phyloP scores from a whole-genome alignment of 2,888 invertebrate genomes.

The Leucania comma region DNA sequence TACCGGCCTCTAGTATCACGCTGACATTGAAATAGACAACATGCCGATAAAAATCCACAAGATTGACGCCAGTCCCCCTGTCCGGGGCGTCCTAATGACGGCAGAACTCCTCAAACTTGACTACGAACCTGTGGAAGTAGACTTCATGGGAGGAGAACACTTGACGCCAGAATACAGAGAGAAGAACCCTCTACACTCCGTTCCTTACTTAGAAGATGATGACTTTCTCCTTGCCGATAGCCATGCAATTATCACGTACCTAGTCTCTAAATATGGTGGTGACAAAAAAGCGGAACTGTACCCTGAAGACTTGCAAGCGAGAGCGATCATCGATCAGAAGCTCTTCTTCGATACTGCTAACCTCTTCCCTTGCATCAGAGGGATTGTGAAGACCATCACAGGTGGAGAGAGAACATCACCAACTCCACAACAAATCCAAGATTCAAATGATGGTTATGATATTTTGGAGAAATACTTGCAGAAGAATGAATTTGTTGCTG shows the following conservation, averaged over 20 bases:
- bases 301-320: constrained; percentile 67
- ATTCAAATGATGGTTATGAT: constrained; percentile 68
- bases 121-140: constrained; percentile 64
- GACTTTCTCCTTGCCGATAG: constrained; percentile 73
- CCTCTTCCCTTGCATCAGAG: constrained; percentile 62
- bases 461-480: constrained; percentile 73
- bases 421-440: constrained; percentile 52
- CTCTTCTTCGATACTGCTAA: constrained; percentile 70
- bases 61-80: constrained; percentile 69
- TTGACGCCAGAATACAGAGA: constrained; percentile 67
- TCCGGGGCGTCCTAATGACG: constrained; percentile 69
- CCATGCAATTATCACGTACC: constrained; percentile 75
- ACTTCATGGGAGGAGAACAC: constrained; percentile 62
- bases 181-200: constrained; percentile 73
- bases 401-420: constrained; percentile 25
- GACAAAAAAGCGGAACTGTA: constrained; percentile 68
- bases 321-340: constrained; percentile 71
- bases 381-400: neutral
- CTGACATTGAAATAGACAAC: constrained; percentile 29
- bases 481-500: constrained; percentile 65
- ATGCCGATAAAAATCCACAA: constrained; percentile 72
- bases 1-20: constrained; percentile 11
- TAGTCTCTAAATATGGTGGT: constrained; percentile 74
- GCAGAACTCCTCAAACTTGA: constrained; percentile 69
- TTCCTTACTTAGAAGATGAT: constrained; percentile 75